Conservation (phyloP, 64 coral and sea anemone genomes). For the Platygyra sinensis region DNA sequence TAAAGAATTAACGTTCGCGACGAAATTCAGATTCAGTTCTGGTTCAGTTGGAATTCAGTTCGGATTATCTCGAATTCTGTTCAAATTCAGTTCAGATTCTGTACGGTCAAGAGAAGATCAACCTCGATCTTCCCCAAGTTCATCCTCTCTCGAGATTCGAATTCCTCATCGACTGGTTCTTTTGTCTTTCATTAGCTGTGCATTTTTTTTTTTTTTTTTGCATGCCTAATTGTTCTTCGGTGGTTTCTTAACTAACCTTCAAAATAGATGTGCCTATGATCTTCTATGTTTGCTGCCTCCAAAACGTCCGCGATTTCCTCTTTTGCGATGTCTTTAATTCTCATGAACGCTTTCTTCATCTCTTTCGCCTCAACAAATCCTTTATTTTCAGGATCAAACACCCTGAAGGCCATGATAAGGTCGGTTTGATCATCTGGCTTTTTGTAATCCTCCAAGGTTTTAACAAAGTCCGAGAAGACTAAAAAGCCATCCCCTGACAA, state of each 20-base stretch:
- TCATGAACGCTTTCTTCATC: not conserved
- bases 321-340: conserved; percentile 18
- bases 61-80: too few species aligned
- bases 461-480: conserved; percentile 4
- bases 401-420: conserved; percentile 37
- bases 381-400: conserved; percentile 35
- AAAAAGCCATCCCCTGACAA: not conserved
- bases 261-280: conserved; percentile 32
- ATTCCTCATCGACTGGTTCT: too few species aligned
- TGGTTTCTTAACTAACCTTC: not conserved
- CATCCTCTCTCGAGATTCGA: too few species aligned
- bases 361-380: conserved; percentile 21
- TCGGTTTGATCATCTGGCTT: conserved; percentile 2
- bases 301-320: conserved; percentile 19
- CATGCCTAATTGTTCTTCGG: too few species aligned
- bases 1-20: too few species aligned
- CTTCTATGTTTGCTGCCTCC: not conserved
- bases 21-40: too few species aligned
- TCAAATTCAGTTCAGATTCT: too few species aligned
- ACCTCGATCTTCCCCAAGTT: too few species aligned
- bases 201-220: too few species aligned
- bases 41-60: too few species aligned
- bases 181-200: too few species aligned
- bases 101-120: too few species aligned
- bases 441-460: conserved; percentile 36